Evolutionary conservation across 2,113 vertebrate species (phyloP), one percentile per base, ranked within the genome.

Genomic region (Perca flavescens): DNA sequence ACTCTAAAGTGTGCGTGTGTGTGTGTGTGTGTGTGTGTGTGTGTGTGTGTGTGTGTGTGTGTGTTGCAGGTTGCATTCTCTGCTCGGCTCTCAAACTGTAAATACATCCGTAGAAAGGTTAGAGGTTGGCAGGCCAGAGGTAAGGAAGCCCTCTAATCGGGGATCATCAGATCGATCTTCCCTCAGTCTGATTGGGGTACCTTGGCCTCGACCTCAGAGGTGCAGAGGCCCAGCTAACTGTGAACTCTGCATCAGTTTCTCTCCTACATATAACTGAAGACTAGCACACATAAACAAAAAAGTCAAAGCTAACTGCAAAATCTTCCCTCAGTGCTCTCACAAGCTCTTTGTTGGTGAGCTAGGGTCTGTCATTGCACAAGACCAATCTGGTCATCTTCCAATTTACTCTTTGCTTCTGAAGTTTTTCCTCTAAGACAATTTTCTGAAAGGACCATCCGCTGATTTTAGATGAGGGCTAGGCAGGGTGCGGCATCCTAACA

Each of bases 171-270:
- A 81, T 86, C 31, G 17, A 84, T 81, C 49, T 21, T 9, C 9
- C 22, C 14, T 31, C 31, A 10, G 21, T 72, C 28, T 61, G 80
- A 70, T 68, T 68, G 74, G 62, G 71, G 36, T 57, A 69, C 62
- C 34, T 50, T 61, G 65, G 61, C 77, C 56, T 83, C 13, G 2
- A 81, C 43, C 65, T 72, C 25, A 36, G 8, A 61, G 58, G 19
- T 68, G 49, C 62, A 81, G 43, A 71, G 61, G 22, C 34, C 58
- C 28, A 40, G 54, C n/a, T 60, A 28, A n/a, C 46, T 74, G 67
- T 78, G 75, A 74, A 58, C 74, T 78, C 62, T 7, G n/a, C 12
- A 19, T 80, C 50, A 69, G 5, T 28, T 72, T 75, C 28, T 57
- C 22, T 22, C 9, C 43, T 31, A 54, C 15, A 40, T 83, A 81